Evolutionary conservation across 2,888 invertebrate species (phyloP).

Genomic region (Rhimphoctona megacephalus): DNA sequence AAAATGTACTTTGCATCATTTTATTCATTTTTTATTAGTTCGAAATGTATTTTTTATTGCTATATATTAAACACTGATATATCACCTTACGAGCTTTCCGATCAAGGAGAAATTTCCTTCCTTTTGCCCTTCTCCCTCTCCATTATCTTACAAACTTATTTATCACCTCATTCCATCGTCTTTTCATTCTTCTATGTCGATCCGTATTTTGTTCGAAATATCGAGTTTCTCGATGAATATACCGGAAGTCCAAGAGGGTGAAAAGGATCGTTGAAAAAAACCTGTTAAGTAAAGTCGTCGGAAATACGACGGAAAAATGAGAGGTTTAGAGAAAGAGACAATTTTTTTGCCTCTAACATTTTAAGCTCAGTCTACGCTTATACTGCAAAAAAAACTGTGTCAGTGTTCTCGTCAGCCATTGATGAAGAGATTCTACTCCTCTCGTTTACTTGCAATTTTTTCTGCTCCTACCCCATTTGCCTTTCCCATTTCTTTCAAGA

Average conservation of each 20-base stretch:
- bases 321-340: not conserved
- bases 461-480: slow-evolving; percentile 22
- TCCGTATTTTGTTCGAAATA: slow-evolving; percentile 62
- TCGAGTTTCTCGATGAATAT: slow-evolving; percentile 54
- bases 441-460: not conserved
- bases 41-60: not conserved
- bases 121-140: not conserved
- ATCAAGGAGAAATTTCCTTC: not conserved
- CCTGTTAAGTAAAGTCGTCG: slow-evolving; percentile 52
- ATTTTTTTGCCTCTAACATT: slow-evolving; percentile 35
- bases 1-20: too few species aligned
- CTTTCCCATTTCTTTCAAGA: not conserved
- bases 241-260: slow-evolving; percentile 43
- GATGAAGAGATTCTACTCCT: slow-evolving; percentile 47
- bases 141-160: slow-evolving; percentile 59
- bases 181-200: slow-evolving; percentile 58
- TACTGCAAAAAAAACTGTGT: slow-evolving; percentile 32
- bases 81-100: too few species aligned
- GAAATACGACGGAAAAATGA: not conserved
- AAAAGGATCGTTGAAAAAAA: slow-evolving; percentile 54
- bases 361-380: slow-evolving; percentile 21
- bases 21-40: too few species aligned
- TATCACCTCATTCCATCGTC: slow-evolving; percentile 61
- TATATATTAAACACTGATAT: too few species aligned
- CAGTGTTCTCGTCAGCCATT: slow-evolving; percentile 55